Base-by-base conservation (phyloP, 2,888 invertebrate genomes). In the Lepidocyrtinus sp. region DNA sequence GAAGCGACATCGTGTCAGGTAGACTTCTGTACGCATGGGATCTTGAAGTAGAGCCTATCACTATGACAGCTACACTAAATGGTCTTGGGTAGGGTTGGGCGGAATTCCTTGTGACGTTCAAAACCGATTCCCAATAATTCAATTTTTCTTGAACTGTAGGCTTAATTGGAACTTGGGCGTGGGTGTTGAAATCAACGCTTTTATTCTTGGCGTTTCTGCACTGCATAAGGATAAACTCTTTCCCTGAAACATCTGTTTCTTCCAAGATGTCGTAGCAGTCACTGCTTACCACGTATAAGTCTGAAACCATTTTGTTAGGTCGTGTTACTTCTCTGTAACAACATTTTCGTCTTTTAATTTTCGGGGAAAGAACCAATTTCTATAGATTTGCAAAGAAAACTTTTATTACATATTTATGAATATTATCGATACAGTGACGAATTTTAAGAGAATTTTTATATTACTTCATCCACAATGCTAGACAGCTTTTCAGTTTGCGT, bases 1-100 rank as follows among this genome's bases (percentile, higher is more conserved):
- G 61, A 64, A 67, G 82, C 12, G 76, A 63, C 68, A 80, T 78
- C 1, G 83, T 83, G 17, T 50, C 45, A 1, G 75, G 78, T 5
- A 84, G 68, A 59, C 70, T 65, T 63, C 84, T 36, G 27, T 72
- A 75, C 17, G 80, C 76, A 9, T 84, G 78, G 7, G 75, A 26
- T 26, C 80, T n/a, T 1, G 80, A 72, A 0, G 76, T 75, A 2
- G 84, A 83, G n/a, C 80, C 83, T 19, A 84, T 36, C 2, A 83
- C 68, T 9, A 84, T 62, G 9, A 82, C 21, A n/a, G 78, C 67
- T 1, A 84, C 73, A 21, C 50, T 78, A 3, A 65, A 63, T 5
- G 84, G 84, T 22, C 61, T 12, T 0, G 82, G 61, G 1, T 65
- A 45, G 5, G 55, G 36, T 36, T 36, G 5, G 12, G 12, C 5